phyloP scores from a whole-genome alignment of 2,888 invertebrate species.

The Acanthoscelides obtectus region DNA sequence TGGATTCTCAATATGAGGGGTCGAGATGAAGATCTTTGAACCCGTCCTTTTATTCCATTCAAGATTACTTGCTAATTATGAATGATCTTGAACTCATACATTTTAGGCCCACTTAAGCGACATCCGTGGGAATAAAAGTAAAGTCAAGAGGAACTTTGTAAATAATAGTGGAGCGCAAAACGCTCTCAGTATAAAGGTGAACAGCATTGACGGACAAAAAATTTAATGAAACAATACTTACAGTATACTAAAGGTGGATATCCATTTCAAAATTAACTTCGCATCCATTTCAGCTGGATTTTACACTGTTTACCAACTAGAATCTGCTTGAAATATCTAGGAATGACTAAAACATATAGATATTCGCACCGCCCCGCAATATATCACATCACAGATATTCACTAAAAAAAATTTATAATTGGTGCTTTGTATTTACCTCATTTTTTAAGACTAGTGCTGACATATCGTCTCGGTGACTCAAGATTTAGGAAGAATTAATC shows the following conservation, averaged over 20 bases:
- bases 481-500: slow-evolving; percentile 12
- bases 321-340: background rate
- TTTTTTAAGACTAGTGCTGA: background rate
- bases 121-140: too few relatives aligned
- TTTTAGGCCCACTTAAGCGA: too few relatives aligned
- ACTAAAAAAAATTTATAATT: background rate
- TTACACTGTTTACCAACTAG: background rate
- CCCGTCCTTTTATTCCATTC: too few relatives aligned
- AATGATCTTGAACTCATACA: too few relatives aligned
- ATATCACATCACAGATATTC: background rate
- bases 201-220: too few relatives aligned
- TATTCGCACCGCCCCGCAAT: background rate
- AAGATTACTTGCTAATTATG: too few relatives aligned
- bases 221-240: slow-evolving; percentile 14
- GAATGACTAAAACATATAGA: background rate
- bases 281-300: background rate
- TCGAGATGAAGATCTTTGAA: too few relatives aligned
- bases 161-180: too few relatives aligned
- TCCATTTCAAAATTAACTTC: background rate
- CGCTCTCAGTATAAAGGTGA: too few relatives aligned
- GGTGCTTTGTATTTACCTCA: background rate
- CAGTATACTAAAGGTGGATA: slow-evolving; percentile 3
- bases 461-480: slow-evolving; percentile 7
- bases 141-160: too few relatives aligned
- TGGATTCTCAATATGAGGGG: too few relatives aligned